A percentile compares a stretch with the other conserved stretches of the same genome.
Conservation (phyloP, 2,888 invertebrate species). For the Philaethria dido region DNA sequence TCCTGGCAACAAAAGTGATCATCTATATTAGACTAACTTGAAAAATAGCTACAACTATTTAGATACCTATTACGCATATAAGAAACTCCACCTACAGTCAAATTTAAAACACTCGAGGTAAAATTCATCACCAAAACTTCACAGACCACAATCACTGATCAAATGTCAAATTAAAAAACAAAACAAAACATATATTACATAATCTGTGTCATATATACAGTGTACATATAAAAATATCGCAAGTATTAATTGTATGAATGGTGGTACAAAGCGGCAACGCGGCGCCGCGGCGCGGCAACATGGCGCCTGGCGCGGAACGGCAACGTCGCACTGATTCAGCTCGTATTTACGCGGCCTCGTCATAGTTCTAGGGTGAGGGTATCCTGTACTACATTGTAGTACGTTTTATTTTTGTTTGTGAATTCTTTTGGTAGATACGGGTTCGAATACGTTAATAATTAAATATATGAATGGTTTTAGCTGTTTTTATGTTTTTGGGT, state of each 20-base stretch:
- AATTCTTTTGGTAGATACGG: background rate
- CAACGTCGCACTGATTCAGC: constrained; percentile 79
- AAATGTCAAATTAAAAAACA: constrained; percentile 9
- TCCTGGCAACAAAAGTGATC: too few relatives aligned
- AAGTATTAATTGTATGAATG: constrained; percentile 43
- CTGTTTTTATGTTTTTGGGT: too few relatives aligned
- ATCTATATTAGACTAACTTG: too few relatives aligned
- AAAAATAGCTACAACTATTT: too few relatives aligned
- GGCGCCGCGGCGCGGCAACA: constrained; percentile 67
- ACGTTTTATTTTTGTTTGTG: background rate
- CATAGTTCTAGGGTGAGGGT: constrained; percentile 19
- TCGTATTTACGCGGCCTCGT: constrained; percentile 46
- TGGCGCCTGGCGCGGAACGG: constrained; percentile 62
- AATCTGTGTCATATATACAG: constrained; percentile 10
- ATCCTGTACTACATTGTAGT: constrained; percentile 12
- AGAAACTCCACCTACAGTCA: background rate
- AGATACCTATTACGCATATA: background rate
- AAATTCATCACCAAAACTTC: background rate
- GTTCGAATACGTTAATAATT: too few relatives aligned
- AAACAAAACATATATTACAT: constrained; percentile 6
- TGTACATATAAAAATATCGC: constrained; percentile 19
- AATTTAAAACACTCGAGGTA: too few relatives aligned
- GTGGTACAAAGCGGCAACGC: constrained; percentile 45
- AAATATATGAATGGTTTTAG: too few relatives aligned
- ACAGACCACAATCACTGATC: background rate